Evolutionary conservation across 1,140 invertebrate genomes (phyloP).

Genomic region (Leucophenga varia): DNA sequence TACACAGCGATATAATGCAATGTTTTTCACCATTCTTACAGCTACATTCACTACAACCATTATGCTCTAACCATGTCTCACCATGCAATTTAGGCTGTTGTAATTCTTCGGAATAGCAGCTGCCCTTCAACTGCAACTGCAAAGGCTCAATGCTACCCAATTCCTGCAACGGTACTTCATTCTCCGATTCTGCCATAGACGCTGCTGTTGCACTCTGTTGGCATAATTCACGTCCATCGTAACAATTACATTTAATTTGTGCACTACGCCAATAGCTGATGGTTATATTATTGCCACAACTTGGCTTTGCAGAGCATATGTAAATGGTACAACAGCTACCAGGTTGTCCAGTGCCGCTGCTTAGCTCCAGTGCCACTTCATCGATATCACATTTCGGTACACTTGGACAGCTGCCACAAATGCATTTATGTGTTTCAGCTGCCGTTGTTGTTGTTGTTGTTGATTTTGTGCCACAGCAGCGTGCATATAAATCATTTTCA

Average conservation of each 20-base stretch:
- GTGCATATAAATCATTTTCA: too few species aligned
- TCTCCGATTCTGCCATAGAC: too few species aligned
- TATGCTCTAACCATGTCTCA: slow-evolving; percentile 21
- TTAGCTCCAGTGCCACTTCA: slow-evolving; percentile 22
- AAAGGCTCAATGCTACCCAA: slow-evolving; percentile 2
- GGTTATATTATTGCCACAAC: slow-evolving; percentile 9
- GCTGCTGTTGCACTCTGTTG: too few species aligned
- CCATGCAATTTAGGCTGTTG: slow-evolving; percentile 15
- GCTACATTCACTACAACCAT: slow-evolving; percentile 21
- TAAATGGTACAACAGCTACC: slow-evolving; percentile 36
- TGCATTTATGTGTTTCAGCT: too few species aligned
- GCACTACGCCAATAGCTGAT: slow-evolving; percentile 19
- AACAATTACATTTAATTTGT: slow-evolving; percentile 34
- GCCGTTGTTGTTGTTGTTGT: too few species aligned
- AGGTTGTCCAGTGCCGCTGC: slow-evolving; percentile 18
- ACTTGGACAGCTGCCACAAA: slow-evolving; percentile 15
- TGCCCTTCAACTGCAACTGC: not conserved
- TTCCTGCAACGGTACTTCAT: slow-evolving; percentile 4
- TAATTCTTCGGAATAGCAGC: slow-evolving; percentile 18
- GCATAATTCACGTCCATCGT: slow-evolving; percentile 7
- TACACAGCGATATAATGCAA: slow-evolving; percentile 13
- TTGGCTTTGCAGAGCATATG: slow-evolving; percentile 19
- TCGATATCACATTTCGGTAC: slow-evolving; percentile 10
- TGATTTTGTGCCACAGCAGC: too few species aligned
- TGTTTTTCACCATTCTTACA: slow-evolving; percentile 14